Percentiles rank a stretch among this genome's conserved stretches.
Evolutionary conservation across 92 coral and sea anemone species (phyloP).

Genomic region (Epizoanthus stellaris): DNA sequence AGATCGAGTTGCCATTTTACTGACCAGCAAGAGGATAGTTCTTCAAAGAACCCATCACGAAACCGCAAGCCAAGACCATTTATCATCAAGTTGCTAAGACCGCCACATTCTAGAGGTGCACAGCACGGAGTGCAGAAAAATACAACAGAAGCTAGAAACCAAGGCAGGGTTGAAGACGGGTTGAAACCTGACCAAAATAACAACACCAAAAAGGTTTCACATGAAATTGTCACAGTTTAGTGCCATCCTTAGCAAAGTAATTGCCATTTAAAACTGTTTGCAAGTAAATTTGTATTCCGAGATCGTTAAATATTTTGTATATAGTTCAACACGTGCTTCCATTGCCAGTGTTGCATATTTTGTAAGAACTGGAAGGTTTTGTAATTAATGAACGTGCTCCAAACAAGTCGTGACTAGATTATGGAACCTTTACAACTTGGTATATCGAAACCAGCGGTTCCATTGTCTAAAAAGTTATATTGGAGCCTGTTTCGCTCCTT

Average conservation of each 20-base stretch:
- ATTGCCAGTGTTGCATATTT: no score
- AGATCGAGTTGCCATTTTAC: not conserved
- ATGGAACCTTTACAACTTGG: no score
- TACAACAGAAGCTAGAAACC: not conserved
- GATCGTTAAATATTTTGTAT: not conserved
- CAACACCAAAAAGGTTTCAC: not conserved
- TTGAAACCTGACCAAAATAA: not conserved
- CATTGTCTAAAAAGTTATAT: no score
- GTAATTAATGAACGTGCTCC: no score
- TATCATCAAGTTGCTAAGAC: not conserved
- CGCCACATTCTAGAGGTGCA: not conserved
- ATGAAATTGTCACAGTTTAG: not conserved
- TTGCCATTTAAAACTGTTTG: not conserved
- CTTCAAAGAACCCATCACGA: not conserved
- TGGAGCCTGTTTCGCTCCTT: no score
- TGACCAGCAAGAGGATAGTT: not conserved
- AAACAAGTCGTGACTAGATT: no score
- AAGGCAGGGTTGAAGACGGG: not conserved
- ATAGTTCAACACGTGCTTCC: not conserved
- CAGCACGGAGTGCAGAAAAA: not conserved
- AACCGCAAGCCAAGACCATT: slow-evolving; percentile 6
- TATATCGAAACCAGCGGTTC: no score
- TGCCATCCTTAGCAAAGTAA: not conserved
- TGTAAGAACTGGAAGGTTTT: no score
- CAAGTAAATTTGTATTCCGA: not conserved